Percentiles rank a stretch among this genome's conserved stretches.
Evolutionary conservation across 2,113 vertebrate species (phyloP).

Genomic region (Neolamprologus tretocephalus): DNA sequence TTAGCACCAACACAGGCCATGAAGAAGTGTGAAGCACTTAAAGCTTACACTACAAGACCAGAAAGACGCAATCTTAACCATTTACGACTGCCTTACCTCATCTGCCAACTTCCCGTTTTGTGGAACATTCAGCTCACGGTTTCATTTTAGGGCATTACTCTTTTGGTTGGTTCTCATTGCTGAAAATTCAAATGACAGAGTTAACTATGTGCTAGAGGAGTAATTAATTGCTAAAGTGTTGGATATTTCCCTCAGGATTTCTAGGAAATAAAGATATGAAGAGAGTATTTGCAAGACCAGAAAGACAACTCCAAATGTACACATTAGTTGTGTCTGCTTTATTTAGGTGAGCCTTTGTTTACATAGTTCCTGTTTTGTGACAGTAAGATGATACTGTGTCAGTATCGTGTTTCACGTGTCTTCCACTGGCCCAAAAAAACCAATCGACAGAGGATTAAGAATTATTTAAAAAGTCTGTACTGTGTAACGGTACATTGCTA

Average conservation of each 20-base stretch:
- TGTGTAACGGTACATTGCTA: not conserved
- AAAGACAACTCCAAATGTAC: not conserved
- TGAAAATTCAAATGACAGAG: not conserved
- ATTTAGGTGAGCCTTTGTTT: not conserved
- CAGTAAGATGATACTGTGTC: not conserved
- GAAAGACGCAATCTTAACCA: not conserved
- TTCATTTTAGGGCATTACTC: not conserved
- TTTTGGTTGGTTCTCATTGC: not conserved
- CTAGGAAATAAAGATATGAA: not conserved
- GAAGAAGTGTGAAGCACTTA: not conserved
- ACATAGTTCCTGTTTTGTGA: not conserved
- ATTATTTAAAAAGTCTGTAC: not conserved
- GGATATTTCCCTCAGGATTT: not conserved
- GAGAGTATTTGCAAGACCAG: not conserved
- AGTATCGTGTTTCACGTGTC: not conserved
- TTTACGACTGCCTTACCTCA: not conserved
- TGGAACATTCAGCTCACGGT: not conserved
- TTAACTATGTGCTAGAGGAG: not conserved
- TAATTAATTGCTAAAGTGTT: not conserved
- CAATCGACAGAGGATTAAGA: not conserved
- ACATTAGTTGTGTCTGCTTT: not conserved
- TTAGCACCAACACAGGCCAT: not conserved
- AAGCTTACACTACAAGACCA: not conserved
- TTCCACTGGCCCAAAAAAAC: not conserved
- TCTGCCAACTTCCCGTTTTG: not conserved